Conservation (phyloP, 2,888 invertebrate genomes). For the Drosophila robusta region DNA sequence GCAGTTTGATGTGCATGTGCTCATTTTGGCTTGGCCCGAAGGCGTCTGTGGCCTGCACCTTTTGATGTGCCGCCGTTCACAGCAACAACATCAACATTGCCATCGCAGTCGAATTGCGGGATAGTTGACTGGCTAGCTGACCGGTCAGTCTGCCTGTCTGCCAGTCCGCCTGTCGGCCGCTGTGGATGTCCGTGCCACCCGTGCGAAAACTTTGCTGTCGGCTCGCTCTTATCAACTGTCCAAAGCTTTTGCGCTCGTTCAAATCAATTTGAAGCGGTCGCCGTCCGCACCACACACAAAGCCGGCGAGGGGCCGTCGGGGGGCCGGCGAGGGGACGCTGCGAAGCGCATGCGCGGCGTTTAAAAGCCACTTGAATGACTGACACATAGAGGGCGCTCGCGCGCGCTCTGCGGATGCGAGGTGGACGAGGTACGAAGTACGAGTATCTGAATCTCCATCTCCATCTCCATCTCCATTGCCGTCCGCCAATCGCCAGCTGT, state of each 20-base stretch:
- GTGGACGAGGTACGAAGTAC: background rate
- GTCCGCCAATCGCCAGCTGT: slow-evolving; percentile 46
- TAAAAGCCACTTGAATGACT: slow-evolving; percentile 49
- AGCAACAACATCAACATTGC: slow-evolving; percentile 12
- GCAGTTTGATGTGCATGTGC: slow-evolving; percentile 46
- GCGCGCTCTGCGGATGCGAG: slow-evolving; percentile 15
- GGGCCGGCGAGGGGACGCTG: background rate
- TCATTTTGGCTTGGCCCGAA: slow-evolving; percentile 62
- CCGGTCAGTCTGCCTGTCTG: slow-evolving; percentile 13
- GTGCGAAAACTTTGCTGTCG: slow-evolving; percentile 68
- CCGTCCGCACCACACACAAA: slow-evolving; percentile 48
- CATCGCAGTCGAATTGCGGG: slow-evolving; percentile 5
- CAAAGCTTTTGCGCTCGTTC: slow-evolving; percentile 68
- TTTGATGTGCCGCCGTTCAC: slow-evolving; percentile 65
- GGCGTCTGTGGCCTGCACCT: slow-evolving; percentile 55
- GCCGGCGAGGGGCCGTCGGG: background rate
- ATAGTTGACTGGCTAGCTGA: slow-evolving; percentile 30
- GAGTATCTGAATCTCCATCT: slow-evolving; percentile 35
- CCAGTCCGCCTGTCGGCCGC: slow-evolving; percentile 7
- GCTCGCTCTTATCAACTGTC: slow-evolving; percentile 71
- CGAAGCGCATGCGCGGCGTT: slow-evolving; percentile 61
- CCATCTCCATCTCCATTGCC: slow-evolving; percentile 12
- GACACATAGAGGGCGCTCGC: slow-evolving; percentile 68
- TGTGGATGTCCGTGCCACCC: slow-evolving; percentile 62
- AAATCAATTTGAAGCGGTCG: slow-evolving; percentile 74